A percentile compares a stretch with the other conserved stretches of the same genome.
Evolutionary conservation across 2,888 invertebrate genomes (phyloP).

Genomic region (Aethes cnicana): DNA sequence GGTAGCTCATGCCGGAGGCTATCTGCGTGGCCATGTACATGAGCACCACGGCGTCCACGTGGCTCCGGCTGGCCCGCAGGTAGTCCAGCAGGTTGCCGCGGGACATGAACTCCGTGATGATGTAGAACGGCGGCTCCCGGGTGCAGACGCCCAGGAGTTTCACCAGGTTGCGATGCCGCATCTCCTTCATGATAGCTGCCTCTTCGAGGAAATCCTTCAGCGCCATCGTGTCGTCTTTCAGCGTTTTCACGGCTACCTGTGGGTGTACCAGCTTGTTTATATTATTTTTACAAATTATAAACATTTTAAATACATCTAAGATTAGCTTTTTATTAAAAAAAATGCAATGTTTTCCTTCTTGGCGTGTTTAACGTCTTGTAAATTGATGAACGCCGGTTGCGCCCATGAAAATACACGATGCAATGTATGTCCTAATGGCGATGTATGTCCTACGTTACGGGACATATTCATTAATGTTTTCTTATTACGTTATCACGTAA

Average conservation of each 20-base stretch:
- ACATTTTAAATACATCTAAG: no score
- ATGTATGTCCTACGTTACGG: no score
- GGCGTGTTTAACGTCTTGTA: no score
- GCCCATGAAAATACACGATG: no score
- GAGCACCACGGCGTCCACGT: constrained; percentile 96
- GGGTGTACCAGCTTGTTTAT: no score
- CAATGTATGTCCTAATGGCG: no score
- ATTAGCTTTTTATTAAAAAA: no score
- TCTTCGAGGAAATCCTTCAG: constrained; percentile 99
- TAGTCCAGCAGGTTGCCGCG: constrained; percentile 99
- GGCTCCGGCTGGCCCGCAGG: constrained; percentile 91
- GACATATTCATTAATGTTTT: no score
- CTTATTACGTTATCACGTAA: no score
- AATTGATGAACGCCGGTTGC: no score
- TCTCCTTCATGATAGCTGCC: constrained; percentile 99
- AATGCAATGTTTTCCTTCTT: no score
- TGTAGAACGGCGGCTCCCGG: constrained; percentile 99
- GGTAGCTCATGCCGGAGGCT: constrained; percentile 98
- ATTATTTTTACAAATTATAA: no score
- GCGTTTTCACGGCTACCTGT: constrained; percentile 97
- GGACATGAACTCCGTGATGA: constrained; percentile 99
- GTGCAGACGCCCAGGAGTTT: constrained; percentile 99
- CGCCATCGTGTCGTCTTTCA: constrained; percentile 99
- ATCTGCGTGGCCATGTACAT: constrained; percentile 99
- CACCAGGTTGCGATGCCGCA: constrained; percentile 99